Base-by-base conservation (phyloP, 2,888 invertebrate species). In the Agrotis exclamationis region DNA sequence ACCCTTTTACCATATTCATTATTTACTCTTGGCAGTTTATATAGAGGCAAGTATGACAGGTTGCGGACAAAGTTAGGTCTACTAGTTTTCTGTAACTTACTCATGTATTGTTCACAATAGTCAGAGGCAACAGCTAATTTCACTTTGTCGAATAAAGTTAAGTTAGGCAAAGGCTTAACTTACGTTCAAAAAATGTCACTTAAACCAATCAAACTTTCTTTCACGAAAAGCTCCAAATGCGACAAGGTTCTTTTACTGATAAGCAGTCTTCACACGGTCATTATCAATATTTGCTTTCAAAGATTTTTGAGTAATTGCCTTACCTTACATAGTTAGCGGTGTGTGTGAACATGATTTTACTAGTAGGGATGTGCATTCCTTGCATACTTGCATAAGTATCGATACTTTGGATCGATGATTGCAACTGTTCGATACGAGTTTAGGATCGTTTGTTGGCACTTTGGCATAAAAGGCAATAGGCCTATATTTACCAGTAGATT, bases 301-400 rank as follows among this genome's bases (percentile, higher is more conserved):
- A 90, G 90, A 91, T 91, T 91, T 93, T 93, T 91, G 86, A 92
- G 90, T 92, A 91, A 93, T 93, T 91, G 91, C 91, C 86, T 84
- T 82, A 82, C 84, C 86, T 85, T 85, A 78, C 83, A 81, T 82
- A 85, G 87, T 72, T 74, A 63, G 64, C 62, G 80, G 60, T 54
- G 24, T 75, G 76, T 77, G 68, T 76, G 74, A 74, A 62, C 73
- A 70, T 48, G 70, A 65, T 65, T 76, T 85, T 63, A 51, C 45
- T 18, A 28, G 65, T 48, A 65, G 28, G 2, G 54, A 28, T 28
- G 28, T 5, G 4, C 11, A 0, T 18, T 54, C 24, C 53, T 54
- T 54, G 28, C 28, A 28, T 54, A 54, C 53, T 54, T 54, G 28
- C 28, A 54, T 18, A 7, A 28, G 54, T 24, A 54, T 54, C 54